phyloP scores from a whole-genome alignment of 2,113 vertebrate species.

The Lycaon pictus region DNA sequence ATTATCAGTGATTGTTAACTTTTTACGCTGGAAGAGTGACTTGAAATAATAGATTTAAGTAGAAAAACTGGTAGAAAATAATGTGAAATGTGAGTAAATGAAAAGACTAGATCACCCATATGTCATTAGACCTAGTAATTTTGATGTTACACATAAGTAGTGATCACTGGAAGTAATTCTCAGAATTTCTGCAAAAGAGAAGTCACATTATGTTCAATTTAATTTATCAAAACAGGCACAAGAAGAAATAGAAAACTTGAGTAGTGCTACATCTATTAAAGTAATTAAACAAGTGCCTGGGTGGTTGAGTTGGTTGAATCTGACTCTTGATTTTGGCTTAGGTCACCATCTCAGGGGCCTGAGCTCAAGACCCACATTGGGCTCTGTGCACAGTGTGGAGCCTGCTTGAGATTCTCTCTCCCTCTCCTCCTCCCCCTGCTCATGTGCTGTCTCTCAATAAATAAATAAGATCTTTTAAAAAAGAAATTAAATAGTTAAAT shows the following conservation, averaged over 20 bases:
- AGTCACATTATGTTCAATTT: conserved; percentile 1
- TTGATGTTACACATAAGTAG: not conserved
- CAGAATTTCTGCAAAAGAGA: conserved; percentile 57
- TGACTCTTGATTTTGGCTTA: not conserved
- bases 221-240: not conserved
- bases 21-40: conserved; percentile 37
- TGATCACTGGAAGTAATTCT: conserved; percentile 20
- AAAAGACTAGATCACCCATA: not conserved
- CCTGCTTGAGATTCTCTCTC: not conserved
- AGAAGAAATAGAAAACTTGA: conserved; percentile 49
- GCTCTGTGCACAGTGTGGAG: not conserved
- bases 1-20: conserved; percentile 49
- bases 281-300: not conserved
- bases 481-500: not conserved
- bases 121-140: conserved; percentile 30
- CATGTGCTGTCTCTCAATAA: not conserved
- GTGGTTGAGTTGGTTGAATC: not conserved
- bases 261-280: not conserved
- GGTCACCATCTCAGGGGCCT: not conserved
- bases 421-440: not conserved
- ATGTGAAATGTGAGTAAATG: not conserved
- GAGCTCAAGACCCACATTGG: not conserved
- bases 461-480: not conserved
- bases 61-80: conserved; percentile 43
- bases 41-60: conserved; percentile 36